These are phyloP conservation scores for Trileptium ribeirensis DNA, from an alignment of 2,888 invertebrate species.

Conservation along the genomic window DNA sequence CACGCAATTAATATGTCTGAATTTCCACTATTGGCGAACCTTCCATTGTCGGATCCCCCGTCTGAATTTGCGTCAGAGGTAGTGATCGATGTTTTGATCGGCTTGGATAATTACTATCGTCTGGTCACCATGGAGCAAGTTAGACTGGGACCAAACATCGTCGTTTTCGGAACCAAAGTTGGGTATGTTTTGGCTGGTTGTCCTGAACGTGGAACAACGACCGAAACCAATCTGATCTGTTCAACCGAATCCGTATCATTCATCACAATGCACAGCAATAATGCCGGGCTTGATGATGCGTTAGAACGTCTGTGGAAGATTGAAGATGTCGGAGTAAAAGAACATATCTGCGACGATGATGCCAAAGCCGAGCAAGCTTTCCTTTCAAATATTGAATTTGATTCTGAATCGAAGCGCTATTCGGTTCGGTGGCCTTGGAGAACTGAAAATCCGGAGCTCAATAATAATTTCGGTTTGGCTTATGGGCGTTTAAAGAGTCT, in stretches of 20 bases:
- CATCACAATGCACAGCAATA: background rate
- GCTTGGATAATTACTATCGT: background rate
- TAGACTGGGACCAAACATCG: background rate
- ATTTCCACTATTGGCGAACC: no score
- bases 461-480: background rate
- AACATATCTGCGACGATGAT: background rate
- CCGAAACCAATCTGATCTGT: no score
- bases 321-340: background rate
- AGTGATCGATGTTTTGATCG: background rate
- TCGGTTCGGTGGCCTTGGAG: slow-evolving; percentile 14
- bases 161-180: background rate
- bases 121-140: background rate
- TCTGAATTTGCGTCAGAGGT: background rate
- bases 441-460: background rate
- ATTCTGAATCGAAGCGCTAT: background rate
- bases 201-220: background rate
- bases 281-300: background rate
- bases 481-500: background rate
- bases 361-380: background rate
- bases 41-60: no score
- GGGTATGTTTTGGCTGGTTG: background rate
- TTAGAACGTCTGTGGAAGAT: background rate
- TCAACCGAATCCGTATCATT: background rate
- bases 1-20: no score
- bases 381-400: background rate